phyloP scores from a whole-genome alignment of 2,797 vertebrate genomes.

The Gephyroberyx darwinii region DNA sequence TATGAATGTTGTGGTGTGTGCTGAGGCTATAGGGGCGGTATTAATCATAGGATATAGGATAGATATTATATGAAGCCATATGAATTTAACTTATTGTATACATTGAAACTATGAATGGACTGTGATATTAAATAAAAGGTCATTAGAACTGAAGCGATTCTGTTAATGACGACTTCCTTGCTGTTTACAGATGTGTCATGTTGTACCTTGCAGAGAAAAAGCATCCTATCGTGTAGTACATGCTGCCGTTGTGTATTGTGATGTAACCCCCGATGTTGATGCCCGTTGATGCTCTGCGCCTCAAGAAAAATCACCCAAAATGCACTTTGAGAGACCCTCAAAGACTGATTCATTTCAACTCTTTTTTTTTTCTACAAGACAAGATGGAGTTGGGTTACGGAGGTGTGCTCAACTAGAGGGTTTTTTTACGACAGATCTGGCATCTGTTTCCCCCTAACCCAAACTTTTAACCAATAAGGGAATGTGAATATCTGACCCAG shows the following conservation, averaged over 20 bases:
- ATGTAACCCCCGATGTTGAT: constrained; percentile 1
- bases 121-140: constrained; percentile 78
- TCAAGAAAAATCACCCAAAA: constrained; percentile 27
- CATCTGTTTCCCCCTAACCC: constrained; percentile 51
- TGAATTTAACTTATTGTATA: constrained; percentile 93
- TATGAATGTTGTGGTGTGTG: constrained; percentile 81
- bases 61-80: constrained; percentile 83
- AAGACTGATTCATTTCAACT: constrained; percentile 13
- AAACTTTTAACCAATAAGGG: constrained; percentile 23
- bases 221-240: no score
- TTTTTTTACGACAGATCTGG: constrained; percentile 55
- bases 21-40: constrained; percentile 76
- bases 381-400: neutral
- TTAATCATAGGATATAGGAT: constrained; percentile 82
- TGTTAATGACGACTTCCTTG: constrained; percentile 29
- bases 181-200: constrained; percentile 52
- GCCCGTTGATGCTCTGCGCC: constrained; percentile 12
- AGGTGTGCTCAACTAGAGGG: neutral
- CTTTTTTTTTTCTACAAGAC: constrained; percentile 22
- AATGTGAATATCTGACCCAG: constrained; percentile 45
- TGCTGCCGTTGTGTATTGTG: constrained; percentile 4
- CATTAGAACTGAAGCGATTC: constrained; percentile 34
- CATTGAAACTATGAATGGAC: constrained; percentile 84
- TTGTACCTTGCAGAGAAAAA: constrained; percentile 10
- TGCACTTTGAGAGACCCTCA: constrained; percentile 28